Conservation (phyloP, 2,113 vertebrate genomes). For the Tricholaema leucomelas region DNA sequence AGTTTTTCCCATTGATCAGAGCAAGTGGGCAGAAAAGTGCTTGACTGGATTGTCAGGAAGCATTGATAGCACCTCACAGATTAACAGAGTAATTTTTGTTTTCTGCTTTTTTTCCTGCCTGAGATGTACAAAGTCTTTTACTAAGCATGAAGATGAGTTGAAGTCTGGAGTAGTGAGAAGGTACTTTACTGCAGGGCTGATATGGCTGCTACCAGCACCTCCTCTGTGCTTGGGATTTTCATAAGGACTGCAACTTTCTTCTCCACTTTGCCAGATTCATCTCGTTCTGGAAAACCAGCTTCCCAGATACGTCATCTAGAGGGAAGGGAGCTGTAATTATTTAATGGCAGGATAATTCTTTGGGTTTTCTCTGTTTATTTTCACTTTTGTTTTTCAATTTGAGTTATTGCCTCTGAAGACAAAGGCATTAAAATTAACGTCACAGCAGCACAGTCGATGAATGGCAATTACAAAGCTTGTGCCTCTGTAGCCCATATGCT, state of each 20-base stretch:
- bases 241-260: background rate
- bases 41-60: background rate
- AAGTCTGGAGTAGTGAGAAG: background rate
- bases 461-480: background rate
- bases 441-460: background rate
- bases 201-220: background rate
- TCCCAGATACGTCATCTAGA: background rate
- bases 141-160: background rate
- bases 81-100: background rate
- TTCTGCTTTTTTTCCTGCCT: background rate
- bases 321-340: background rate
- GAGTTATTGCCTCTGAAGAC: background rate
- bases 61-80: background rate
- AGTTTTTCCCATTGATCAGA: constrained; percentile 59
- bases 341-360: background rate
- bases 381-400: background rate
- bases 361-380: background rate
- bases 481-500: background rate
- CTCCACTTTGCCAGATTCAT: background rate
- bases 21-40: constrained; percentile 44
- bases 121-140: background rate
- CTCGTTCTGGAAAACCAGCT: background rate
- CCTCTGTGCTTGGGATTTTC: background rate
- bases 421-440: background rate
- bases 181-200: background rate